Evolutionary conservation across 2,113 vertebrate genomes (phyloP), one percentile per base, ranked within the genome.

Genomic region (Chelonoidis abingdonii): DNA sequence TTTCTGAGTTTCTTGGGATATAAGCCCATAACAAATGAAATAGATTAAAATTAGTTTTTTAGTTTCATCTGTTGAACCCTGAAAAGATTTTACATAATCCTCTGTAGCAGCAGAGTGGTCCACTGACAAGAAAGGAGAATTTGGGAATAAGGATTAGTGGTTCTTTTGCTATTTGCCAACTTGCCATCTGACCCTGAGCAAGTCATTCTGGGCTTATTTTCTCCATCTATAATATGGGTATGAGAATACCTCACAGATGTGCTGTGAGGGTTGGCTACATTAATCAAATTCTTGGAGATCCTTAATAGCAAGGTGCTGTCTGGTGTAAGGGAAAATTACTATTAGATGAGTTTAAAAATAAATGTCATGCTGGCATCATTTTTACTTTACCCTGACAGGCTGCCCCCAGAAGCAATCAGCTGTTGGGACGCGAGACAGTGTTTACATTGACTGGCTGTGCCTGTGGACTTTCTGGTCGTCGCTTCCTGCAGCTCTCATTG

Each of bases 21-120:
- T 78, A 88, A 95, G 92, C 47, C 82, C 92, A 62, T 91, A 81
- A 94, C 92, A 93, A 95, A 97, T 59, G 93, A 92, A 98, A 78
- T 44, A 84, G 47, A 88, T 52, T 44, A 35, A 88, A 93, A 29
- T 85, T 94, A 38, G 87, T 91, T 92, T 38, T 75, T 93, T 89
- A 93, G 93, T 93, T 89, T 95, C 56, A 17, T 8, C 94, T 97
- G 54, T 84, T 75, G 91, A 95, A 94, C 72, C 80, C 86, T 81
- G 81, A 56, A 56, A 97, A 92, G 2, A 50, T 91, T 95, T 90
- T 80, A 10, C 56, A 13, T 96, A 94, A 87, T 91, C 79, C 87
- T 84, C 3, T 93, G 96, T 90, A 85, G 87, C 84, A 90, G 56
- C 87, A 80, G 78, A 49, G 81, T 47, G 44, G 22, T 95, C 94